Base-by-base conservation (phyloP, 1,140 invertebrate genomes). In the Galleria mellonella region DNA sequence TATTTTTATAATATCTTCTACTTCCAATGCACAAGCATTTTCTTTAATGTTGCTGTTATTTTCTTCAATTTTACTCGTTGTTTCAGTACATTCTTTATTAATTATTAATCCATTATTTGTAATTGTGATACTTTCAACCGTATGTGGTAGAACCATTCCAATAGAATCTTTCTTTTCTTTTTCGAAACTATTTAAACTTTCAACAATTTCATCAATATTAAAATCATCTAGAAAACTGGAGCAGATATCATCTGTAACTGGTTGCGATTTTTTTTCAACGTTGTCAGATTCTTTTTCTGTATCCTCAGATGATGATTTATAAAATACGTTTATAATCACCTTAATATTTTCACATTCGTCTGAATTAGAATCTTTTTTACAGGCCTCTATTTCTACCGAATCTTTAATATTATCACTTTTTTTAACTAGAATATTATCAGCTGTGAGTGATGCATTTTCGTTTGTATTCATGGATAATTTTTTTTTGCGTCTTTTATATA, bases 151-250 rank as follows among this genome's bases (percentile, higher is more conserved):
- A n/a, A n/a, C n/a, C n/a, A n/a, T n/a, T n/a, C n/a, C n/a, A n/a
- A n/a, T n/a, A n/a, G n/a, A n/a, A n/a, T n/a, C n/a, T n/a, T n/a
- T n/a, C n/a, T n/a, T n/a, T 7, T 12, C 12, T 14, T 15, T 15
- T 4, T n/a, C 33, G 2, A 14, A 15, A 36, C 13, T 9, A 17
- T 52, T 49, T 14, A 76, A 51, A 54, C 57, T 59, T 39, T 70
- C 53, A n/a, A 74, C 61, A 14, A 77, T 72, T 55, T 65, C 69
- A 51, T 77, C 74, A 30, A 74, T 52, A 49, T 77, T 55, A 32
- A 77, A 46, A 38, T 73, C 69, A 29, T 74, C 68, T 9, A 77
- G 54, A 42, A 74, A 77, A 51, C 59, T 64, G 6, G n/a, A n/a
- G n/a, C n/a, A n/a, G n/a, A 74, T 15, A 41, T 77, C 69, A 28